phyloP scores from a whole-genome alignment of 2,888 invertebrate genomes.

The Nephrocerus scutellatus region DNA sequence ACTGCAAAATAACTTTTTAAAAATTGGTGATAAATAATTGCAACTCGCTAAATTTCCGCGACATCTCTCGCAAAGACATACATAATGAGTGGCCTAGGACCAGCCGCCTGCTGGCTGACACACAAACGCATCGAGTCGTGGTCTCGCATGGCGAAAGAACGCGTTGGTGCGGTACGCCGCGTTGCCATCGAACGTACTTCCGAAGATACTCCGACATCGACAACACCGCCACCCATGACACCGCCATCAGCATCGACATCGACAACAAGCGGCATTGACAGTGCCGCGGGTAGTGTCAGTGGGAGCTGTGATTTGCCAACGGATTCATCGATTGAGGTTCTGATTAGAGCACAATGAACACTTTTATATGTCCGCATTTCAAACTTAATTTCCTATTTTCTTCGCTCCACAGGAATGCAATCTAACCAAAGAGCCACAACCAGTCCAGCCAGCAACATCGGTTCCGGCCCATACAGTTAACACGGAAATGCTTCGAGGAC shows the following conservation, averaged over 20 bases:
- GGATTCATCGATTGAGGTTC: constrained; percentile 42
- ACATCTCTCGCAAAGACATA: too few relatives aligned
- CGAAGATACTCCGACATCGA: constrained; percentile 35
- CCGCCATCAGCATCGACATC: constrained; percentile 46
- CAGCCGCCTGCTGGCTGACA: constrained; percentile 69
- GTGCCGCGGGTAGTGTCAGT: constrained; percentile 39
- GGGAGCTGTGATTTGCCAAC: constrained; percentile 45
- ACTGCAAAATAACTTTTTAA: too few relatives aligned
- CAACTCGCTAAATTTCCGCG: too few relatives aligned
- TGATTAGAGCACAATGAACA: not conserved
- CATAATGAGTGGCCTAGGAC: constrained; percentile 62
- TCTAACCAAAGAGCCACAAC: constrained; percentile 57
- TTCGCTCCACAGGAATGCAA: constrained; percentile 54
- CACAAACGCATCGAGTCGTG: constrained; percentile 70
- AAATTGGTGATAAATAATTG: too few relatives aligned
- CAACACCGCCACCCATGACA: constrained; percentile 40
- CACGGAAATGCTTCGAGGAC: constrained; percentile 48
- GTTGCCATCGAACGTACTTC: constrained; percentile 43
- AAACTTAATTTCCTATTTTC: not conserved
- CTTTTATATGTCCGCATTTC: not conserved
- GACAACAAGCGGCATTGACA: constrained; percentile 44
- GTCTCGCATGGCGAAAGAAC: constrained; percentile 67
- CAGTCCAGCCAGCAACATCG: constrained; percentile 55
- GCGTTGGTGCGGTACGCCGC: constrained; percentile 49
- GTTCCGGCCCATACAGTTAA: constrained; percentile 41